phyloP scores from a whole-genome alignment of 2,113 vertebrate genomes.

The Pholis gunnellus region DNA sequence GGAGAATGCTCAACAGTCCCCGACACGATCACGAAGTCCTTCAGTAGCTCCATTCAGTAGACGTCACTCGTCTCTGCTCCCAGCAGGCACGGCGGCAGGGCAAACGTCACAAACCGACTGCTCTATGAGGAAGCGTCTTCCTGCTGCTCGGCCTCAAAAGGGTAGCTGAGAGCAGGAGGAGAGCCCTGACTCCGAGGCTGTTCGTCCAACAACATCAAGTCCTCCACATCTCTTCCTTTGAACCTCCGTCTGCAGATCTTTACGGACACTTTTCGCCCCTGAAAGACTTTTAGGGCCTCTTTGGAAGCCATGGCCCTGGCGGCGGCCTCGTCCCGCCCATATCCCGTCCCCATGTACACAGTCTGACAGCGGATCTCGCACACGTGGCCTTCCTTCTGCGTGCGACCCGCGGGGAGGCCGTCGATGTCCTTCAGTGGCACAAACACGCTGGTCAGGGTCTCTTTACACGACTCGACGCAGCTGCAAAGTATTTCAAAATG shows the following conservation, averaged over 20 bases:
- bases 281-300: constrained; percentile 95
- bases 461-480: constrained; percentile 93
- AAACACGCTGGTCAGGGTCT: constrained; percentile 91
- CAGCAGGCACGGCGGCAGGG: not conserved
- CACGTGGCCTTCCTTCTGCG: constrained; percentile 95
- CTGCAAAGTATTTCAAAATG: constrained; percentile 92
- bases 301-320: constrained; percentile 95
- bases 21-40: not conserved
- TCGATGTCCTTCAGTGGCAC: constrained; percentile 95
- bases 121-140: constrained; percentile 43
- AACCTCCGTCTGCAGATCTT: constrained; percentile 93
- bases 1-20: constrained; percentile 20
- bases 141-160: constrained; percentile 79
- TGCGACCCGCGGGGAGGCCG: constrained; percentile 92
- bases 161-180: constrained; percentile 94
- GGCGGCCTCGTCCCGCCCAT: constrained; percentile 93
- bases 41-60: constrained; percentile 29
- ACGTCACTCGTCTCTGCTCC: not conserved
- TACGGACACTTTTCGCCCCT: constrained; percentile 95
- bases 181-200: constrained; percentile 91
- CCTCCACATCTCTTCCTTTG: constrained; percentile 92
- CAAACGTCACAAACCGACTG: not conserved
- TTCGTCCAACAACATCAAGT: constrained; percentile 93
- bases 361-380: constrained; percentile 96
- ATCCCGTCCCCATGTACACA: constrained; percentile 96